Evolutionary conservation across 1,140 invertebrate genomes (phyloP).

Genomic region (Hormaphis cornu): DNA sequence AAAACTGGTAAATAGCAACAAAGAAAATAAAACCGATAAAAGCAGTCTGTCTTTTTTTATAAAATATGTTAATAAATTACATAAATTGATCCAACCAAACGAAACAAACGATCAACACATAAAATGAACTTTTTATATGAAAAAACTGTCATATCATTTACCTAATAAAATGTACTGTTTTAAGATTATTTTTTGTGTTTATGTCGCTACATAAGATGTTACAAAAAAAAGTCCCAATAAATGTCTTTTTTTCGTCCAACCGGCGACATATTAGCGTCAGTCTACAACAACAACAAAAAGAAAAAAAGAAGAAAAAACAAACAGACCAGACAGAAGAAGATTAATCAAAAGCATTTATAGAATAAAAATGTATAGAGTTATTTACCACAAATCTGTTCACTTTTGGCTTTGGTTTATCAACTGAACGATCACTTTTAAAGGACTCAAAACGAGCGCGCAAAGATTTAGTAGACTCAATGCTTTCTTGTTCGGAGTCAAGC

Average conservation of each 20-base stretch:
- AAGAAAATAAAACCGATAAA: neutral
- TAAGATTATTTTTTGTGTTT: conserved; percentile 22
- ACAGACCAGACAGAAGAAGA: conserved; percentile 25
- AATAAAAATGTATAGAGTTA: conserved; percentile 36
- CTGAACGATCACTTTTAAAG: conserved; percentile 49
- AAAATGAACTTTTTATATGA: neutral
- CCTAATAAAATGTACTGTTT: conserved; percentile 20
- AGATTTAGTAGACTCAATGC: conserved; percentile 62
- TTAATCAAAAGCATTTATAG: conserved; percentile 24
- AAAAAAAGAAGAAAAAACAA: conserved; percentile 23
- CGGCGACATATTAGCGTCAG: conserved; percentile 26
- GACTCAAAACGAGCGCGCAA: conserved; percentile 64
- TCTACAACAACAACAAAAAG: conserved; percentile 27
- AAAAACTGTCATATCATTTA: neutral
- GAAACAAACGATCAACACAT: conserved; percentile 11
- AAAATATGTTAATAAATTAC: conserved; percentile 13
- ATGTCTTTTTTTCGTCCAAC: conserved; percentile 31
- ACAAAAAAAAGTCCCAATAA: conserved; percentile 30
- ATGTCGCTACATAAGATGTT: conserved; percentile 25
- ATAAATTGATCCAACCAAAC: conserved; percentile 15
- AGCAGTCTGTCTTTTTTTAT: neutral
- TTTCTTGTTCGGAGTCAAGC: conserved; percentile 47
- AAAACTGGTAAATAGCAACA: conserved; percentile 1
- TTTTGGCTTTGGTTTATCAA: conserved; percentile 53
- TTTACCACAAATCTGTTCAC: conserved; percentile 81